Evolutionary conservation across 2,113 vertebrate species (phyloP).

Genomic region (Mobula hypostoma): DNA sequence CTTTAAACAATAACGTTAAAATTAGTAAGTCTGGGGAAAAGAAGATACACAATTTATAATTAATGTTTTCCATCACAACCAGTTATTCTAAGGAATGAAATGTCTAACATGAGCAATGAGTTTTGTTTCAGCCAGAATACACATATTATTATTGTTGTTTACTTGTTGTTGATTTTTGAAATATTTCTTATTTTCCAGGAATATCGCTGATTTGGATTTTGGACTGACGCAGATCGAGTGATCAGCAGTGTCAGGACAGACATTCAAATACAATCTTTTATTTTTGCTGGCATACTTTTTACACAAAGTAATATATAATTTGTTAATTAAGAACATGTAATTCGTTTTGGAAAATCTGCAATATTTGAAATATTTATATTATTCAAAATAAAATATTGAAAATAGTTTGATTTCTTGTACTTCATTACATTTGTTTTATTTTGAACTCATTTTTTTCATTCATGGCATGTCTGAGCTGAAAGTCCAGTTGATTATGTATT

Average conservation of each 20-base stretch:
- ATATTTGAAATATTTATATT: constrained; percentile 14
- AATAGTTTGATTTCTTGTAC: constrained; percentile 32
- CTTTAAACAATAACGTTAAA: background rate
- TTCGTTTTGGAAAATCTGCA: constrained; percentile 14
- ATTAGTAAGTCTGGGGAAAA: background rate
- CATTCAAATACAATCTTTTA: background rate
- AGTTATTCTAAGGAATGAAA: background rate
- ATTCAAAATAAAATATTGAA: constrained; percentile 38
- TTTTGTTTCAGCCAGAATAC: background rate
- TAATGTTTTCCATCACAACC: background rate
- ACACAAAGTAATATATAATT: constrained; percentile 9
- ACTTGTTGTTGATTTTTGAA: background rate
- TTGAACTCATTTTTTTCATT: background rate
- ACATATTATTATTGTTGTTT: background rate
- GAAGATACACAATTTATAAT: background rate
- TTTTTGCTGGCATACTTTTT: constrained; percentile 11
- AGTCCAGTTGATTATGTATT: background rate
- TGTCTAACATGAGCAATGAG: background rate
- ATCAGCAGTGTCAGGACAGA: background rate
- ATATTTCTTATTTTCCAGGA: constrained; percentile 13
- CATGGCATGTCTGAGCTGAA: background rate
- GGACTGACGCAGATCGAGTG: background rate
- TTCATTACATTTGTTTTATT: background rate
- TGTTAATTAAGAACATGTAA: background rate
- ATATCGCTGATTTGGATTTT: background rate